Percentiles rank a stretch among this genome's conserved stretches.
These are phyloP conservation scores for Bradysia coprophila DNA, from an alignment of 1,140 invertebrate genomes.

Conservation along the genomic window DNA sequence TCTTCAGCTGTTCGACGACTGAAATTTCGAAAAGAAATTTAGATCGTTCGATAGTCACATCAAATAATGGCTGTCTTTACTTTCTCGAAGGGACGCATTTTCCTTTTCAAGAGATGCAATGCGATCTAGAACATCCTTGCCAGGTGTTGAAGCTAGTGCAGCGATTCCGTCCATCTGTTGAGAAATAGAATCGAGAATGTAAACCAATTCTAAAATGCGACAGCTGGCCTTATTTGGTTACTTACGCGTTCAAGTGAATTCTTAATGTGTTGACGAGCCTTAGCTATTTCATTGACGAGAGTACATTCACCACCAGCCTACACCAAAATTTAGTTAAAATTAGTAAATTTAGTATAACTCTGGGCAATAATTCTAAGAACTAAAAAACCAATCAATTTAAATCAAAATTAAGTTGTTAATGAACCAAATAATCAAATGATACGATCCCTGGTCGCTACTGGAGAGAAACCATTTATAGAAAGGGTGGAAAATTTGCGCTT, in stretches of 20 bases:
- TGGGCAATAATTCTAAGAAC: background rate
- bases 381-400: background rate
- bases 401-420: too few relatives aligned
- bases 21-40: too few relatives aligned
- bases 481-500: too few relatives aligned
- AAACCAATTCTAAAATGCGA: too few relatives aligned
- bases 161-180: constrained; percentile 32
- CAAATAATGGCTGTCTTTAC: too few relatives aligned
- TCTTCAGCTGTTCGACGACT: constrained; percentile 8
- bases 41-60: too few relatives aligned
- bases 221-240: constrained; percentile 7
- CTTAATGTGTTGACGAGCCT: constrained; percentile 44
- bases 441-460: too few relatives aligned
- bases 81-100: constrained; percentile 19
- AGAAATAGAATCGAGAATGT: too few relatives aligned
- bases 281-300: constrained; percentile 42
- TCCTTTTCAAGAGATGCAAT: constrained; percentile 26
- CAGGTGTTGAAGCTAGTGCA: constrained; percentile 24
- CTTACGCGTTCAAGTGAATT: constrained; percentile 42
- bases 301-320: constrained; percentile 21
- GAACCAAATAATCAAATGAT: too few relatives aligned
- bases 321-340: constrained; percentile 12
- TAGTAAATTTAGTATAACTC: background rate
- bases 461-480: too few relatives aligned
- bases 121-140: constrained; percentile 25